Evolutionary conservation across 2,888 invertebrate species (phyloP), one percentile per base, ranked within the genome.

Genomic region (Teleogryllus oceanicus): DNA sequence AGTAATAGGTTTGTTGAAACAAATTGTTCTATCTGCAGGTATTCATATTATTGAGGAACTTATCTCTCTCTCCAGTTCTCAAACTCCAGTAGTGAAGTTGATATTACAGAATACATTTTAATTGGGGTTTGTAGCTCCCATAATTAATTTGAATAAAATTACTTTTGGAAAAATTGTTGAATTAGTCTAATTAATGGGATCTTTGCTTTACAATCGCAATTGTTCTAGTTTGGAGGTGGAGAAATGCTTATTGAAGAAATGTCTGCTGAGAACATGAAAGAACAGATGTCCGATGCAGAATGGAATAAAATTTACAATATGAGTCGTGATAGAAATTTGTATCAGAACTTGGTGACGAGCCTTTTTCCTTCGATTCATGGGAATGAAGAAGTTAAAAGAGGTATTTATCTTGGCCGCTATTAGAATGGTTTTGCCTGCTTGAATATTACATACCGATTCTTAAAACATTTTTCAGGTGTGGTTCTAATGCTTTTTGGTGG

Each of bases 331-430:
- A 92, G 92, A 79, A 94, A 94, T 86, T 88, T 99, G 0, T 97
- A 97, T 87, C 91, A 93, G 83, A 97, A 99, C 87, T 89, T 99
- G 79, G 96, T 96, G 76, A 91, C 92, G 79, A 95, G 96, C 85
- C 89, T 99, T 77, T 99, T 99, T 85, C 98, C 99, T 0, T 94
- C 98, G 75, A 94, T 99, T 83, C 97, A 98, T 85, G 99, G 98
- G 0, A 97, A 96, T 87, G 98, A 97, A 84, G 98, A 99, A 87
- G 95, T 99, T 0, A 99, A 99, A 87, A 86, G 90, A 84, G 92
- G 92, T 85, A 80, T 78, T 76, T 49, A 20, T n/a, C 13, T 50
- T 13, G 37, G 37, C 37, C 8, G 8, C 37, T 37, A 5, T 37
- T 37, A 8, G 5, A 37, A 37, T 37, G 8, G 5, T 37, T 37